Conservation (phyloP, 2,888 invertebrate genomes). For the Synergus gifuensis region DNA sequence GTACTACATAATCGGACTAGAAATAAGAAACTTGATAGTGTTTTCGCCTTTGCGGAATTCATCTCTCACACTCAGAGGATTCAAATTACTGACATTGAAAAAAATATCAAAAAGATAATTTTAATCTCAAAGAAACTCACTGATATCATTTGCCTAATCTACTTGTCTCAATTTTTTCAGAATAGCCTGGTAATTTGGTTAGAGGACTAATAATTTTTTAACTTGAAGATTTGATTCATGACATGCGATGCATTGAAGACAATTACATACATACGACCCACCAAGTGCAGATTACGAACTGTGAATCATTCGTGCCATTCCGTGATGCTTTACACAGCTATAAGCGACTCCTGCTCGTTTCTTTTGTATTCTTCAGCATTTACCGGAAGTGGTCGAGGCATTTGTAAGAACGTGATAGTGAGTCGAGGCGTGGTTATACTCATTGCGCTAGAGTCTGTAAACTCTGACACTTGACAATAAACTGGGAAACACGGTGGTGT, state of each 20-base stretch:
- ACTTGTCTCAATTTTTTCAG: neutral
- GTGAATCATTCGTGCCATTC: neutral
- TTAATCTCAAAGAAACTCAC: neutral
- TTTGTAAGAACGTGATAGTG: slow-evolving; percentile 17
- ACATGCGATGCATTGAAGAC: neutral
- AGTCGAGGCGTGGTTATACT: slow-evolving; percentile 7
- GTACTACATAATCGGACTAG: neutral
- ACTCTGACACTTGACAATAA: neutral
- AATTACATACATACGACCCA: neutral
- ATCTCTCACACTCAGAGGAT: neutral
- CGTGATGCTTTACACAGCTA: neutral
- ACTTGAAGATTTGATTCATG: neutral
- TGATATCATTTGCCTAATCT: neutral
- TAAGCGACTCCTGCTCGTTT: neutral
- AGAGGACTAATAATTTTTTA: neutral
- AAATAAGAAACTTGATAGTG: neutral
- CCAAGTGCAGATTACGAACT: neutral
- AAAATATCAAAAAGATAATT: neutral
- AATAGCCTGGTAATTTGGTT: neutral
- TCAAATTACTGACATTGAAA: no score
- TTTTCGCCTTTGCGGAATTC: neutral
- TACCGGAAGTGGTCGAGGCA: neutral
- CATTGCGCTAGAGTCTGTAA: neutral
- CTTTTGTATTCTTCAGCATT: neutral
- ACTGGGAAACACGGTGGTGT: neutral